phyloP scores from a whole-genome alignment of 2,113 vertebrate species.

The Tretioscincus oriximinensis region DNA sequence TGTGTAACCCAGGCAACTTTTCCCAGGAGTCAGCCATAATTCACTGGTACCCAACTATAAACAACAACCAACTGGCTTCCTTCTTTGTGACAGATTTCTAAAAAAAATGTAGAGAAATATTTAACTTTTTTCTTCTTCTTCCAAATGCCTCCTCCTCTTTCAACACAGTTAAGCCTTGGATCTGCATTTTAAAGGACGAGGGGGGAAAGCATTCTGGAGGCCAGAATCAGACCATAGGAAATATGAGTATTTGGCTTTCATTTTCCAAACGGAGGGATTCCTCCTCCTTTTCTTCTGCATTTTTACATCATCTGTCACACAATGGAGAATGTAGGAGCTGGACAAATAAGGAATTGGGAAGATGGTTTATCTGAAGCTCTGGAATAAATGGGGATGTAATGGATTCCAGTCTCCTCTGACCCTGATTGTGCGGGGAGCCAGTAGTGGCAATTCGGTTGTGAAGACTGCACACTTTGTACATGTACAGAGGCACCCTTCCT shows the following conservation, averaged over 20 bases:
- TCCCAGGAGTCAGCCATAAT: too few species aligned
- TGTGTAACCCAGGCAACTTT: too few species aligned
- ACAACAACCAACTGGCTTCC: too few species aligned
- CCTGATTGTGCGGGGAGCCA: background rate
- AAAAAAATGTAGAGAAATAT: background rate
- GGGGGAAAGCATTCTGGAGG: background rate
- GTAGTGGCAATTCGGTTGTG: background rate
- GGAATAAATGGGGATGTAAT: background rate
- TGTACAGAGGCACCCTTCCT: background rate
- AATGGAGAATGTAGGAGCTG: rapidly evolving
- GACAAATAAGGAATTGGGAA: background rate
- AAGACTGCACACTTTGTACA: background rate
- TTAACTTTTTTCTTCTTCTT: background rate
- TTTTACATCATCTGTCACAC: background rate
- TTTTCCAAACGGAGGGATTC: background rate
- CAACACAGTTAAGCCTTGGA: background rate
- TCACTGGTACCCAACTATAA: too few species aligned
- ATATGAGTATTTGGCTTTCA: background rate
- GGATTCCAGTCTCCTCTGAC: background rate
- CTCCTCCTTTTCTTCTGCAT: background rate
- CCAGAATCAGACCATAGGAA: background rate
- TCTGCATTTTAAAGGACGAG: background rate
- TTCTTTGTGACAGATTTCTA: too few species aligned
- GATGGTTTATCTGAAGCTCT: background rate
- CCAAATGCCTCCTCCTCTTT: background rate